phyloP scores from a whole-genome alignment of 2,888 invertebrate species.

The Cosmopolites sordidus region DNA sequence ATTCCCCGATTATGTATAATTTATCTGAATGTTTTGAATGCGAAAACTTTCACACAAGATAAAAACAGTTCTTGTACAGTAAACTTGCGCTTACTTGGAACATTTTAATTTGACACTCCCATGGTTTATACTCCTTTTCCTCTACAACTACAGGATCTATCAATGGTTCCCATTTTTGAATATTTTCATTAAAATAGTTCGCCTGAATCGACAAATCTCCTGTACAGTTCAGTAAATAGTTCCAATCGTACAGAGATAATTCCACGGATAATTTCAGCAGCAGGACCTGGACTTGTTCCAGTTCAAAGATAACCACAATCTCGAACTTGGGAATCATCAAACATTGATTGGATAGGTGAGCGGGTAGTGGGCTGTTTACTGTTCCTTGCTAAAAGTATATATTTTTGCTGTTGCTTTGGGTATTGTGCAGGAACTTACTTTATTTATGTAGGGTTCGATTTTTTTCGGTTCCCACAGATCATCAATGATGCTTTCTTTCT shows the following conservation, averaged over 20 bases:
- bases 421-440: constrained; percentile 7
- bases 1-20: too few species aligned
- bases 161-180: constrained; percentile 74
- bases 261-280: constrained; percentile 56
- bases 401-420: neutral
- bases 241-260: constrained; percentile 64
- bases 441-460: constrained; percentile 42
- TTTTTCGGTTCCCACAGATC: constrained; percentile 72
- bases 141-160: constrained; percentile 68
- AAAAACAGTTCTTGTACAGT: too few species aligned
- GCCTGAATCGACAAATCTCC: constrained; percentile 50
- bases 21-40: too few species aligned
- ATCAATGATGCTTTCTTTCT: constrained; percentile 44
- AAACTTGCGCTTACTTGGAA: constrained; percentile 50
- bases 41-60: too few species aligned
- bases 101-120: constrained; percentile 65
- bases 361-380: constrained; percentile 6
- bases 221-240: constrained; percentile 48
- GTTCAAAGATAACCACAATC: constrained; percentile 60
- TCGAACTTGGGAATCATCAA: constrained; percentile 51
- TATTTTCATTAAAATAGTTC: constrained; percentile 46
- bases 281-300: constrained; percentile 58
- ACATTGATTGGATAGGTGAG: constrained; percentile 14
- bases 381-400: constrained; percentile 9
- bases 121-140: constrained; percentile 65